These are phyloP conservation scores for Lates calcarifer DNA, from an alignment of 2,113 vertebrate species.

Conservation along the genomic window DNA sequence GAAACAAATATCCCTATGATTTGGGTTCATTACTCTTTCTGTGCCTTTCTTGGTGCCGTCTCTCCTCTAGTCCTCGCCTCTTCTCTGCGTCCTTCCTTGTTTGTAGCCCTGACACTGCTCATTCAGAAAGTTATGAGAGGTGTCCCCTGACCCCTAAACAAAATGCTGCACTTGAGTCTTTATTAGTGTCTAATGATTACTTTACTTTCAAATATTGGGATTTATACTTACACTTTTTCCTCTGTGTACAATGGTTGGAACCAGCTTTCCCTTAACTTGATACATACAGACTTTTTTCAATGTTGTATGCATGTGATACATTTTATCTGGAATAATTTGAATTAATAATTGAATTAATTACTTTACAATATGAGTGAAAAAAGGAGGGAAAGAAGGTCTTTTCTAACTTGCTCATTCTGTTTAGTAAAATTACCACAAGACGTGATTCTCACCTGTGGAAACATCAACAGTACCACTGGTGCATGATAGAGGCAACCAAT, in stretches of 20 bases:
- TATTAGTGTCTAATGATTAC: conserved; percentile 50
- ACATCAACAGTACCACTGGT: not conserved
- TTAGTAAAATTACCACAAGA: not conserved
- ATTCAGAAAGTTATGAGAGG: conserved; percentile 19
- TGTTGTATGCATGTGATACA: not conserved
- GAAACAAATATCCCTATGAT: conserved; percentile 77
- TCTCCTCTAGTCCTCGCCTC: not conserved
- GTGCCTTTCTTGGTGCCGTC: not conserved
- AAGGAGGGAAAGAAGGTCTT: not conserved
- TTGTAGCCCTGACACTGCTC: conserved; percentile 4
- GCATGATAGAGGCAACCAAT: not conserved
- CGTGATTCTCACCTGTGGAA: not conserved
- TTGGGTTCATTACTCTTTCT: conserved; percentile 63
- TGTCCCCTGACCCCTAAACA: conserved; percentile 41
- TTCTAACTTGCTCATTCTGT: not conserved
- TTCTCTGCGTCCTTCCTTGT: conserved; percentile 4
- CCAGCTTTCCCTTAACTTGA: not conserved
- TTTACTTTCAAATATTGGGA: conserved; percentile 8
- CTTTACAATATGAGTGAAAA: too few relatives aligned
- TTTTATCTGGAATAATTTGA: too few relatives aligned
- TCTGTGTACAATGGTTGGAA: not conserved
- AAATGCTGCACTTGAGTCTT: conserved; percentile 50
- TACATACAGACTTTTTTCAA: not conserved
- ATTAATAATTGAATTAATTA: too few relatives aligned
- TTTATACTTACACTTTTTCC: conserved; percentile 6